phyloP scores from a whole-genome alignment of 2,888 invertebrate species.

The Hofmannophila pseudospretella region DNA sequence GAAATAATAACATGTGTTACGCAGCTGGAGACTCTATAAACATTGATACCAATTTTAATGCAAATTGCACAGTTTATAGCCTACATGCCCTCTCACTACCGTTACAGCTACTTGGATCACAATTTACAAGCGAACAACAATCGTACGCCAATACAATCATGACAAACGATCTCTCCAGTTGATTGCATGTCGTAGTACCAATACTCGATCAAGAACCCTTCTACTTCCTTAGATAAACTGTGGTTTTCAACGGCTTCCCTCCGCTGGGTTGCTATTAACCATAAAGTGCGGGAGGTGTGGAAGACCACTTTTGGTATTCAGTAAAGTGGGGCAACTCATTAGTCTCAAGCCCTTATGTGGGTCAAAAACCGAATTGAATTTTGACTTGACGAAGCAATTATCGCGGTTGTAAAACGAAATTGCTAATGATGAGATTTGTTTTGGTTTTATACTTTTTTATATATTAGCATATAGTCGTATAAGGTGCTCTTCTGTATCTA shows the following conservation, averaged over 20 bases:
- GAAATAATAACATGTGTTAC: too few species aligned
- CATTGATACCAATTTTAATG: too few species aligned
- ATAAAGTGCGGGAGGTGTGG: too few species aligned
- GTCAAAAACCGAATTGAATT: slow-evolving; percentile 26
- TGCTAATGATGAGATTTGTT: slow-evolving; percentile 1
- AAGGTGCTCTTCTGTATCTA: too few species aligned
- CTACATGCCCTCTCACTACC: slow-evolving; percentile 20
- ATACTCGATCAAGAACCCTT: slow-evolving; percentile 32
- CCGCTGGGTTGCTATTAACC: too few species aligned
- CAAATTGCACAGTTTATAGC: slow-evolving; percentile 19
- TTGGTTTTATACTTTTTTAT: too few species aligned
- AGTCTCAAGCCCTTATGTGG: slow-evolving; percentile 23
- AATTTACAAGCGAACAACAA: slow-evolving; percentile 34
- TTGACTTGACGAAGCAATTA: slow-evolving; percentile 17
- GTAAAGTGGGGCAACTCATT: slow-evolving; percentile 37
- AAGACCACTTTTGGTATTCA: too few species aligned
- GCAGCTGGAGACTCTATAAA: too few species aligned
- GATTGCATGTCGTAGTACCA: slow-evolving; percentile 39
- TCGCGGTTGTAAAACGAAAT: slow-evolving; percentile 5
- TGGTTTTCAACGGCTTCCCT: too few species aligned
- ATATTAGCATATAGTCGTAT: too few species aligned
- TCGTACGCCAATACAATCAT: slow-evolving; percentile 44
- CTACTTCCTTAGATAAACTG: neutral
- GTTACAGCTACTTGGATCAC: slow-evolving; percentile 27
- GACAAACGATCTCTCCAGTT: slow-evolving; percentile 47